Evolutionary conservation across 1,140 invertebrate genomes (phyloP), one percentile per base, ranked within the genome.

Genomic region (Lamellibrachia luymesi): DNA sequence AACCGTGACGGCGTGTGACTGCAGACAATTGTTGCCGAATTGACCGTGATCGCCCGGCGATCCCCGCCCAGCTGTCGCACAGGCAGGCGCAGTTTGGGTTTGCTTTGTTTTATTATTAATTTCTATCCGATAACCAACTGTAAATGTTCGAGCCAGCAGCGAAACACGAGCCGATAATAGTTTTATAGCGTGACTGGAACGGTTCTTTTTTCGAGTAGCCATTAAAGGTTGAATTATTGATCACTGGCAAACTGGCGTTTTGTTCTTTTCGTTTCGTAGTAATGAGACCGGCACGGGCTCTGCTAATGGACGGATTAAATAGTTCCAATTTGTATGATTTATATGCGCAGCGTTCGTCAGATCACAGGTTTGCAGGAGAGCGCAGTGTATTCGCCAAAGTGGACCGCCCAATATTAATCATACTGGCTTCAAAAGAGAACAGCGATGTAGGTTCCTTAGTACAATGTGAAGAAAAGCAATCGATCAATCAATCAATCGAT

Each of bases 61-160:
- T 22, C 13, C 6, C 64, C 17, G 13, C 7, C 64, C 64, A 80
- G 64, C 64, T 80, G 64, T 22, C 64, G 25, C 64, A 22, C 64
- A 80, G 64, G 25, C 64, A 80, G 17, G 25, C 64, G 1, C 25
- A 17, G 25, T 22, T 80, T 22, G 64, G 17, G 4, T 80, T 80
- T 80, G 64, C 25, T 80, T 80, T 80, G 64, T 80, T 80, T 80
- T 80, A 80, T 80, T 80, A 80, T 80, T 80, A 80, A 80, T 80
- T 80, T 8, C 7, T 80, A 80, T 22, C 7, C 13, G 64, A 22
- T 22, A 56, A 4, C 64, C 64, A 80, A 80, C 64, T 80, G 64
- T 80, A 80, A 80, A 22, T 80, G 64, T 22, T 80, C 64, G 13
- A 80, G 25, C 17, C 64, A 80, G 64, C 64, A 22, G 64, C 64